phyloP scores from a whole-genome alignment of 2,797 vertebrate species.

The Cirrhinus mrigala region DNA sequence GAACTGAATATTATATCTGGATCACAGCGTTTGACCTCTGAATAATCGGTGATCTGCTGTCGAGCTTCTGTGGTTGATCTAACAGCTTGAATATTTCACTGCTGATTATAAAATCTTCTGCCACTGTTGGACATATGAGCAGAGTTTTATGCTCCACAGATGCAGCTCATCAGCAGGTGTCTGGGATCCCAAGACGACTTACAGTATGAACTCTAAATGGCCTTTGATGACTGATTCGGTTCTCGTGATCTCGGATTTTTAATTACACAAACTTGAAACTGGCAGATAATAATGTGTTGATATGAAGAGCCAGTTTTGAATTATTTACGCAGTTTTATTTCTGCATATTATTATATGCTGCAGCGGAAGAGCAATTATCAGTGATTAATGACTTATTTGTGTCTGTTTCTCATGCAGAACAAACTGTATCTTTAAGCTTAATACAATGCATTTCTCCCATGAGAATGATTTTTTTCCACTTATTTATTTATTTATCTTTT shows the following conservation, averaged over 20 bases:
- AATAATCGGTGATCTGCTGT: neutral
- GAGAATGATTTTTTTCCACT: too few relatives aligned
- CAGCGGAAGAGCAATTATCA: neutral
- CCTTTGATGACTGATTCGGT: neutral
- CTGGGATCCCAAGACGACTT: neutral
- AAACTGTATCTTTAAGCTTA: too few relatives aligned
- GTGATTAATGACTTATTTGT: neutral
- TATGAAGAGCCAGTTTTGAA: neutral
- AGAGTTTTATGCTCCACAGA: neutral
- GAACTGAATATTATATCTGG: neutral
- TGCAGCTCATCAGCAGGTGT: slow-evolving; percentile 10
- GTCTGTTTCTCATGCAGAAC: neutral
- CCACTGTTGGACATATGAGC: neutral
- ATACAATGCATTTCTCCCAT: too few relatives aligned
- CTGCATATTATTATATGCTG: neutral
- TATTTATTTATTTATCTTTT: too few relatives aligned
- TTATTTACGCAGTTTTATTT: neutral
- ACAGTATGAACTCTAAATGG: neutral
- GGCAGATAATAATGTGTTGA: neutral
- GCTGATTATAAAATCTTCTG: neutral
- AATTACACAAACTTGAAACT: neutral
- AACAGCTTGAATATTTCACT: neutral
- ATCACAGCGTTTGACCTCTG: neutral
- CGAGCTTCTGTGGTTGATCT: neutral
- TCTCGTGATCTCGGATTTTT: neutral